These are phyloP conservation scores for Lamprotornis superbus DNA, from an alignment of 2,113 vertebrate genomes.

Conservation along the genomic window DNA sequence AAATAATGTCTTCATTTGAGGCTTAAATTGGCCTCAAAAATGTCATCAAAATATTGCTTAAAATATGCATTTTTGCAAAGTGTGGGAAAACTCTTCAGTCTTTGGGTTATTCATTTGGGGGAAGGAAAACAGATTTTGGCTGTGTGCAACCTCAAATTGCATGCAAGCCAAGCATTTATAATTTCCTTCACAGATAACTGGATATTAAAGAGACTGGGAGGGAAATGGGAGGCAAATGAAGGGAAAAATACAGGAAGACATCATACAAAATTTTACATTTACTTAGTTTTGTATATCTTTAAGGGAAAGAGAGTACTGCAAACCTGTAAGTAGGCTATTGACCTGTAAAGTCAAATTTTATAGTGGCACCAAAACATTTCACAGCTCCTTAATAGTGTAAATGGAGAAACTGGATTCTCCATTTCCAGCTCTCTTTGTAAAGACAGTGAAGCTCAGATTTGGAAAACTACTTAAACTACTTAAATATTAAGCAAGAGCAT, in stretches of 20 bases:
- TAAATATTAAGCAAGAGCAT: not conserved
- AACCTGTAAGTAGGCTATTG: not conserved
- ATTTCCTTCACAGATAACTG: not conserved
- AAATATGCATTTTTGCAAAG: not conserved
- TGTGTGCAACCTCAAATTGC: not conserved
- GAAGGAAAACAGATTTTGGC: not conserved
- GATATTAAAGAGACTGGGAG: not conserved
- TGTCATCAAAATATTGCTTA: not conserved
- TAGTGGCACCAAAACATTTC: not conserved
- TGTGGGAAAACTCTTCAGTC: not conserved
- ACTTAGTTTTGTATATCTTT: not conserved
- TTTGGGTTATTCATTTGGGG: not conserved
- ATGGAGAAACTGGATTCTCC: not conserved
- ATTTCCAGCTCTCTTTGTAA: not conserved
- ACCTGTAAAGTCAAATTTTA: not conserved
- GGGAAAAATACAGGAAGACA: not conserved
- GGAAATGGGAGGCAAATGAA: not conserved
- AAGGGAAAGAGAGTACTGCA: not conserved
- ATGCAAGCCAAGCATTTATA: not conserved
- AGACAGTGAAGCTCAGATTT: not conserved
- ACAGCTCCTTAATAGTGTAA: not conserved
- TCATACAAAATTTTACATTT: not conserved
- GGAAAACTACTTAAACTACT: not conserved
- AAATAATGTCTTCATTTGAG: not conserved
- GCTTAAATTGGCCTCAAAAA: slow-evolving; percentile 9